These are phyloP conservation scores for Sinocyclocheilus grahami DNA, from an alignment of 2,113 vertebrate species.

Conservation along the genomic window DNA sequence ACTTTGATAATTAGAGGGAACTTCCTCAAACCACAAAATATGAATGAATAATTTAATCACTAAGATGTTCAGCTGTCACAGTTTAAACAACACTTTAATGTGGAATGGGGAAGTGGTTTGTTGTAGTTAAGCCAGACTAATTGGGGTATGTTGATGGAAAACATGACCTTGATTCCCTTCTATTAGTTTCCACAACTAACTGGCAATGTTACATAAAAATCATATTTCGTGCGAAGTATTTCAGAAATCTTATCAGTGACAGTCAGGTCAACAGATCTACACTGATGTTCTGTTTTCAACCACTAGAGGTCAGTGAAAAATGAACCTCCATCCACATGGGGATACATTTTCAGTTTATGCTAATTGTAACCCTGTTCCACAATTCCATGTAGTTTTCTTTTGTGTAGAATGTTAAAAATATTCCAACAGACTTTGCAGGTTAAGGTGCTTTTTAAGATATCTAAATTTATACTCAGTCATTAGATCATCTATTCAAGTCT, in stretches of 20 bases:
- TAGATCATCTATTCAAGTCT: not conserved
- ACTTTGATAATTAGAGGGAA: no score
- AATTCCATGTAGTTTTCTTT: not conserved
- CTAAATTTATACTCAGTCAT: not conserved
- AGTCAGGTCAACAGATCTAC: not conserved
- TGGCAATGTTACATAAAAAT: not conserved
- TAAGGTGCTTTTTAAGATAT: not conserved
- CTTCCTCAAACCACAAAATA: no score
- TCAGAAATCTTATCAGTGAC: not conserved
- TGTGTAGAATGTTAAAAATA: not conserved
- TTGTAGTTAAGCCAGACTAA: not conserved
- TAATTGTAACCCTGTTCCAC: not conserved
- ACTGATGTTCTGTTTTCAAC: not conserved
- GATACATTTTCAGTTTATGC: not conserved
- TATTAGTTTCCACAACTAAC: not conserved
- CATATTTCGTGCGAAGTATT: not conserved
- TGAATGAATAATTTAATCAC: no score
- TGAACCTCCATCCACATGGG: not conserved
- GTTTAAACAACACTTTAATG: no score
- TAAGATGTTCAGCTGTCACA: no score
- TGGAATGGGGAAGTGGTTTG: no score
- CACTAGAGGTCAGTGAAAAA: slow-evolving; percentile 1
- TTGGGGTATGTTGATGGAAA: not conserved
- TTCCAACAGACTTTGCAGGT: not conserved
- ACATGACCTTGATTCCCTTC: not conserved